Evolutionary conservation across 2,888 invertebrate species (phyloP), one percentile per base, ranked within the genome.

Genomic region (Rotaria sp.): DNA sequence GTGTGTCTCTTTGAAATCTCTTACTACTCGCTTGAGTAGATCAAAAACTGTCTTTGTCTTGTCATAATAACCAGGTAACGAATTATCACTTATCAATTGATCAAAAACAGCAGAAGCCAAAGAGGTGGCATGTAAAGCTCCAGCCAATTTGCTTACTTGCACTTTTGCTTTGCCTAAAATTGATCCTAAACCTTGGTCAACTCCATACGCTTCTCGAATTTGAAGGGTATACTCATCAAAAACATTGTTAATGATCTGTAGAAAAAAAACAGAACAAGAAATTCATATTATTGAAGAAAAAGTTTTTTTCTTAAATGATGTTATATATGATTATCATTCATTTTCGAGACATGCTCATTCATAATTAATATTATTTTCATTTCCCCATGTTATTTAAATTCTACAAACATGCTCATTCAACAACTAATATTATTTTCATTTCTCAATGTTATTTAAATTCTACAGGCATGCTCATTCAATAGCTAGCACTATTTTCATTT

Each of bases 151-250:
- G 15, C 75, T 75, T 21, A 75, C 30, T n/a, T 75, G 75, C 18
- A 75, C 75, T n/a, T 75, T 75, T 45, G 75, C 26, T 41, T 75
- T 75, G 26, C 75, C 75, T 26, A 75, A 45, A n/a, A 75, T 75
- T 1, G 75, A 75, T 13, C 75, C 24, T 24, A 75, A 15, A 13
- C 75, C 75, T 75, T 75, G 75, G 11, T 75, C 45, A 45, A 75
- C 7, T 8, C 75, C 75, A 41, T 75, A 45, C 2, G n/a, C 75
- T 75, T 41, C 45, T 26, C 38, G 38, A 21, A 75, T 41, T 41
- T 26, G 75, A 26, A 75, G 45, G 24, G 75, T 75, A 41, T 75
- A 75, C 45, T 75, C 41, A 26, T 75, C 75, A 45, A 75, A 75
- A 24, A 45, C 24, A 75, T 75, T n/a, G 10, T 45, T 15, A 1